Evolutionary conservation across 2,113 vertebrate species (phyloP), one percentile per base, ranked within the genome.

Genomic region (Cyanoliseus patagonus): DNA sequence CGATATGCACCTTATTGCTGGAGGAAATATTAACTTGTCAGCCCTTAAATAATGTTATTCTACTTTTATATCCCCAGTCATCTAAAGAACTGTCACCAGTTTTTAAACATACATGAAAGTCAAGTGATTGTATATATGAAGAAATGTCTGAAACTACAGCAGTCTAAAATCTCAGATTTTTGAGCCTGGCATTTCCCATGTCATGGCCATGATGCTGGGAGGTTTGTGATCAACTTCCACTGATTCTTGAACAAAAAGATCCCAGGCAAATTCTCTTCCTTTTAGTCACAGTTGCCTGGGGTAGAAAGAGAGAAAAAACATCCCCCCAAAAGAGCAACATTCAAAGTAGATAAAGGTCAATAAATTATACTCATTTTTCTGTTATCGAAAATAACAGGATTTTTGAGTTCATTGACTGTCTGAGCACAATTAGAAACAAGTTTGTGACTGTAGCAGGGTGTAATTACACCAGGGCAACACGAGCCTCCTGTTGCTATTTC

Each of bases 391-490:
- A 53, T 73, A 49, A 63, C 39, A 4, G 30, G 35, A 83, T 47
- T 91, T 83, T 89, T 47, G 57, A 88, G 57, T 74, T 88, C 37
- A 33, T 66, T 10, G 20, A 42, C 59, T 82, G 35, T 33, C 47
- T 74, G 51, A 91, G 57, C 68, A 80, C 76, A 77, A 13, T 55
- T 62, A 81, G 64, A 33, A 31, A 61, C 10, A 16, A 5, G 42
- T n/a, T 39, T 33, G 63, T 78, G 63, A 27, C 46, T 67, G 76
- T 18, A 80, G 72, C 55, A 41, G 84, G 66, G 15, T 94, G 83
- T 92, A 96, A 93, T 95, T 96, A 79, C 86, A 95, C 61, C 33
- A 78, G 70, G 67, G 88, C 75, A 92, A 23, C 55, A 74, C 2
- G 1, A 84, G 68, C 49, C 83, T 82, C 69, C 83, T 77, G 37